Evolutionary conservation across 2,888 invertebrate genomes (phyloP).

Genomic region (Drosophila demipolita): DNA sequence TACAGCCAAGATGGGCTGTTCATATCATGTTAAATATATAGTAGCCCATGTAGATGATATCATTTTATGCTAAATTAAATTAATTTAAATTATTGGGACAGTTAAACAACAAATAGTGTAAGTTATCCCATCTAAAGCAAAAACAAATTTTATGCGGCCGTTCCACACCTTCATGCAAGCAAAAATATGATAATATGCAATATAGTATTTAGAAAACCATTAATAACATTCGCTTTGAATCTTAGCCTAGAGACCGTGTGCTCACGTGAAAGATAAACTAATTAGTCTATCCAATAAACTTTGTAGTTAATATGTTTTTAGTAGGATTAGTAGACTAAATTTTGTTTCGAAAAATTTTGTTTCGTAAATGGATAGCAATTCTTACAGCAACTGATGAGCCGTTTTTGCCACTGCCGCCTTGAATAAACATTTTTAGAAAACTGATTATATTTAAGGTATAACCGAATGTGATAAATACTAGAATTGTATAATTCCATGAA

Average conservation of each 20-base stretch:
- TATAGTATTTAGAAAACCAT: slow-evolving; percentile 6
- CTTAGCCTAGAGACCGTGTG: slow-evolving; percentile 11
- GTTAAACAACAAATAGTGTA: background rate
- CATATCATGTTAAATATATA: background rate
- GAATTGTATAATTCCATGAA: slow-evolving; percentile 83
- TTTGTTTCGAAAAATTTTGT: slow-evolving; percentile 21
- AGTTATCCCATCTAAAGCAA: background rate
- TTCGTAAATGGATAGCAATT: slow-evolving; percentile 63
- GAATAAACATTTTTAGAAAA: slow-evolving; percentile 90
- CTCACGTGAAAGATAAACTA: slow-evolving; percentile 12
- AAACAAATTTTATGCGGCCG: background rate
- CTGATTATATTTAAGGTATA: slow-evolving; percentile 87
- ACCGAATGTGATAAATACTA: slow-evolving; percentile 83
- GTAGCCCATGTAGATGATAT: background rate
- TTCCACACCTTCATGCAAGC: background rate
- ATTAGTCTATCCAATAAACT: slow-evolving; percentile 15
- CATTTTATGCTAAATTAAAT: background rate
- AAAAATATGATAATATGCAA: background rate
- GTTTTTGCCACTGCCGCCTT: slow-evolving; percentile 97
- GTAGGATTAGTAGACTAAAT: slow-evolving; percentile 31
- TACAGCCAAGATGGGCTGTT: background rate
- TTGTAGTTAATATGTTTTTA: slow-evolving; percentile 25
- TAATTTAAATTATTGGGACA: background rate
- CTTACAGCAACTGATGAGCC: slow-evolving; percentile 96
- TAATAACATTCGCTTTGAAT: slow-evolving; percentile 7